Percentiles rank a stretch among this genome's conserved stretches.
Evolutionary conservation across 2,888 invertebrate genomes (phyloP).

Genomic region (Harpalus rufipes): DNA sequence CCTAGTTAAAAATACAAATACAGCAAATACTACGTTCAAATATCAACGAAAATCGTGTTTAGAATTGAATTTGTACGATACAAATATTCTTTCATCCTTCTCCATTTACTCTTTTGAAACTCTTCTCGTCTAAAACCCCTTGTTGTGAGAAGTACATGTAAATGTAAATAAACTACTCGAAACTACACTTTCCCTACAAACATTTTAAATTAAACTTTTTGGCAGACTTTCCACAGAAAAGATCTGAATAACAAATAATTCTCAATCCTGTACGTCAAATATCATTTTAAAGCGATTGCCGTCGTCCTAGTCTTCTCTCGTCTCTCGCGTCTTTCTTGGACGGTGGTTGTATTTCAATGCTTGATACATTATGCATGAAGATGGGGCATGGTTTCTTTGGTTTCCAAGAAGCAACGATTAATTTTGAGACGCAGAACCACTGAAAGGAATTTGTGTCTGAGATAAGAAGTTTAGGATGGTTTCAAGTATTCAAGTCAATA

Average conservation of each 20-base stretch:
- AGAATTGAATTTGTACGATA: not conserved
- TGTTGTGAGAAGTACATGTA: not conserved
- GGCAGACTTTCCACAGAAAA: constrained; percentile 15
- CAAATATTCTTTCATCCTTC: not conserved
- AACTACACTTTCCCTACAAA: constrained; percentile 30
- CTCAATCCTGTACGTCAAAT: constrained; percentile 39
- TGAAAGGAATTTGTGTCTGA: not conserved
- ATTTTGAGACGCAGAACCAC: not conserved
- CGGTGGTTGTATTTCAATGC: constrained; percentile 15
- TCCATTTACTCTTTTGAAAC: not conserved
- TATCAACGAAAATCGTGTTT: not conserved
- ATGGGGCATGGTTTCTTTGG: not conserved
- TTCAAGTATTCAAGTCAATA: constrained; percentile 6
- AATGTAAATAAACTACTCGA: constrained; percentile 28
- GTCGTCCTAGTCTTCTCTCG: not conserved
- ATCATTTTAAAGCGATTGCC: constrained; percentile 35
- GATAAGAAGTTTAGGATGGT: not conserved
- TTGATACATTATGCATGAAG: constrained; percentile 15
- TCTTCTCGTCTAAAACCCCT: not conserved
- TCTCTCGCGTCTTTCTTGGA: not conserved
- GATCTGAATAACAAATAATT: constrained; percentile 48
- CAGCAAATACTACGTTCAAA: not conserved
- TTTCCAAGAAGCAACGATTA: constrained; percentile 41
- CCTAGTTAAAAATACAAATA: too few species aligned
- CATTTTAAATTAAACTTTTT: constrained; percentile 30